phyloP scores from a whole-genome alignment of 2,888 invertebrate species.

The Corythucha ciliata region DNA sequence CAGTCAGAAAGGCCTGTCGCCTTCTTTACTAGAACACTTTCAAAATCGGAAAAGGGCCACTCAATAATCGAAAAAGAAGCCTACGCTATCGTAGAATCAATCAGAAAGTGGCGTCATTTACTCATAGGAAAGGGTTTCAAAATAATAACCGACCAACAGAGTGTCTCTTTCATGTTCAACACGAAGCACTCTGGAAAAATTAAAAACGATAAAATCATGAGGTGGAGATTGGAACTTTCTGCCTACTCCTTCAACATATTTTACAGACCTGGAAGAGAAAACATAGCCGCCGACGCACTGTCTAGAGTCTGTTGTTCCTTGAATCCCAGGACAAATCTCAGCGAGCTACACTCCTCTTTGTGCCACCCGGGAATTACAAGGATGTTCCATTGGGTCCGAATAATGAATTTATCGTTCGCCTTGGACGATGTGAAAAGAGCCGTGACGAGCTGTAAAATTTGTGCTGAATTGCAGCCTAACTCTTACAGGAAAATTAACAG shows the following conservation, averaged over 20 bases:
- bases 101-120: conserved; percentile 5
- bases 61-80: conserved; percentile 32
- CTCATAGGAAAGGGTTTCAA: conserved; percentile 3
- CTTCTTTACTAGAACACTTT: conserved; percentile 25
- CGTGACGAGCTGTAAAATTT: neutral
- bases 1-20: conserved; percentile 18
- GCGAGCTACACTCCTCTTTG: conserved; percentile 1
- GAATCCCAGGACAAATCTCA: neutral
- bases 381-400: conserved; percentile 14
- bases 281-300: conserved; percentile 5
- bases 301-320: neutral
- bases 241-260: conserved; percentile 8
- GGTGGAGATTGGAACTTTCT: conserved; percentile 16
- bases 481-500: neutral
- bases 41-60: conserved; percentile 23
- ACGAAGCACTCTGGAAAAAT: conserved; percentile 15
- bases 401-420: conserved; percentile 11
- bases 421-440: conserved; percentile 12
- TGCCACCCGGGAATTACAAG: conserved; percentile 9
- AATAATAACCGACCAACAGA: neutral
- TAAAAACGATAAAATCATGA: conserved; percentile 6
- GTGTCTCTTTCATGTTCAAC: conserved; percentile 18
- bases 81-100: conserved; percentile 29
- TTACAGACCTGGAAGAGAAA: conserved; percentile 13
- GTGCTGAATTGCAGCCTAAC: conserved; percentile 5